Evolutionary conservation across 1,140 invertebrate genomes (phyloP), one percentile per base, ranked within the genome.

Genomic region (Phortica variegata): DNA sequence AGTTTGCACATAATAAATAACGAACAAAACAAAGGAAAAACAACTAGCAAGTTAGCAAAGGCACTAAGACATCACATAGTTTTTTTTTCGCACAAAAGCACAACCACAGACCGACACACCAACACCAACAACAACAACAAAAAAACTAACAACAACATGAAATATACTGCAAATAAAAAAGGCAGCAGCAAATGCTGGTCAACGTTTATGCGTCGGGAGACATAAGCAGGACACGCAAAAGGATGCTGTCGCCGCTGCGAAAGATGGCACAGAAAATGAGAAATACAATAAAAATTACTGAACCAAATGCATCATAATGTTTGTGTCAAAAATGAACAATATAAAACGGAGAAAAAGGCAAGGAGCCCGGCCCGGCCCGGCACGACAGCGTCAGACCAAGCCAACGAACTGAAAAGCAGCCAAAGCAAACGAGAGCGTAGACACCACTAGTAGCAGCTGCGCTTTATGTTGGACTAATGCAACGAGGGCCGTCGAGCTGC

Each of bases 221-320:
- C n/a, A n/a, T n/a, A n/a, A 49, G 34, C 46, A 53, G 38, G 49
- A 44, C 36, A 56, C 49, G 52, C 52, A 59, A 62, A 52, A 54
- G 40, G 48, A 12, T n/a, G n/a, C n/a, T n/a, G n/a, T n/a, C n/a
- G n/a, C n/a, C n/a, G n/a, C n/a, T n/a, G n/a, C n/a, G n/a, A n/a
- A n/a, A n/a, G n/a, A n/a, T n/a, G n/a, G n/a, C n/a, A n/a, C n/a
- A n/a, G 26, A 20, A 43, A 47, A 52, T 40, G 48, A 58, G 54
- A 68, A 60, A 68, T 68, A 68, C 65, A 68, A 68, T 68, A 68
- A 68, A 68, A 69, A 68, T 68, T 68, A 68, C 63, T 68, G 54
- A 58, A 68, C 60, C 63, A 57, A 68, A 68, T 68, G 60, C 63
- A 68, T 68, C 63, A 68, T 68, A 68, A 68, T 68, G 63, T 68